Conservation (phyloP, 2,113 vertebrate species). For the Jaculus jaculus region DNA sequence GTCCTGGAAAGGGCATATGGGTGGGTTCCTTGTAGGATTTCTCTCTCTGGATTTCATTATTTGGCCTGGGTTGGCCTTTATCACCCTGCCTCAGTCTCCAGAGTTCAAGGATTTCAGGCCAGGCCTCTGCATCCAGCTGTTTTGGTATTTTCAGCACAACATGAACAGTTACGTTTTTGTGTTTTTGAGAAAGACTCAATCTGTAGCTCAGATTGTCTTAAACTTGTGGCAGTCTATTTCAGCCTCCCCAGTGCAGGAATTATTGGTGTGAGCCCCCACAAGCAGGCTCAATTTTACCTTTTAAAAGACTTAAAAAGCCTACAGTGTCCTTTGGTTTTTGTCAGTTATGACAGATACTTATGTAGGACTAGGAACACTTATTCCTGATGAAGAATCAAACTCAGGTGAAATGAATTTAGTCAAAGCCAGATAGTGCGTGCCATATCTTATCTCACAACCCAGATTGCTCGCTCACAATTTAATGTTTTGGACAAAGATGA, state of each 20-base stretch:
- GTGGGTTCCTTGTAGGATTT: background rate
- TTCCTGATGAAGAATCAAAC: slow-evolving; percentile 8
- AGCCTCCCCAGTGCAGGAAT: no score
- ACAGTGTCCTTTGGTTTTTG: background rate
- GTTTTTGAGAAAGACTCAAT: background rate
- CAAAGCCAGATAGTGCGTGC: slow-evolving; percentile 28
- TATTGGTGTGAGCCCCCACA: no score
- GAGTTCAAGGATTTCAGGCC: no score
- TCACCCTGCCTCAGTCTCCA: no score
- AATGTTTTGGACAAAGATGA: slow-evolving; percentile 28
- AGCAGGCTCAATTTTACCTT: no score
- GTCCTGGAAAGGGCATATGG: background rate
- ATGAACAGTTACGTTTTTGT: slow-evolving; percentile 4
- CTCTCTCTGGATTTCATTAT: no score
- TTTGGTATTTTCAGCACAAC: background rate
- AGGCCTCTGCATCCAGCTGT: background rate
- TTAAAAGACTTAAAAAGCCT: slow-evolving; percentile 2
- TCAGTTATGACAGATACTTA: background rate
- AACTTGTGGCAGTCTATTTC: no score
- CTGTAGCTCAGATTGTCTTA: no score
- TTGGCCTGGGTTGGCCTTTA: no score
- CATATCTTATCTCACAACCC: background rate
- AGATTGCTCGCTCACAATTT: slow-evolving; percentile 14
- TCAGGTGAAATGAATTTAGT: background rate
- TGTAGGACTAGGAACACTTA: background rate